A percentile compares a stretch with the other conserved stretches of the same genome.
Conservation (phyloP, 1,140 invertebrate genomes). For the Lerema accius region DNA sequence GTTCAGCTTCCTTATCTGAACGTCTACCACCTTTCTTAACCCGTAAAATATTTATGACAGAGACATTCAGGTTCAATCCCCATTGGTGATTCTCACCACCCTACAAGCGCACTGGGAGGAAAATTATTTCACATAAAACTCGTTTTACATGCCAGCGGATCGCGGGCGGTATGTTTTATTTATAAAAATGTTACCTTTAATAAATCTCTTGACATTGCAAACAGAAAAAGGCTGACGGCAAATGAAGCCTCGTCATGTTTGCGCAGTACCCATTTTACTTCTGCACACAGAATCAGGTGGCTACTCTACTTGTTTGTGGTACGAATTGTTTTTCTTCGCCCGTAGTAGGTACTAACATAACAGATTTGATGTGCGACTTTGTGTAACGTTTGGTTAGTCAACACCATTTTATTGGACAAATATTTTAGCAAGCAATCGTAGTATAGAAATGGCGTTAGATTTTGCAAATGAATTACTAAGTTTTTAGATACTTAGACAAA, state of each 20-base stretch:
- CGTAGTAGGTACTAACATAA: too few relatives aligned
- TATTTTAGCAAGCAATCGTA: too few relatives aligned
- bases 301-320: background rate
- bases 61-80: background rate
- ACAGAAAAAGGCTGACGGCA: constrained; percentile 8
- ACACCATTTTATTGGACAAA: too few relatives aligned
- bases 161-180: background rate
- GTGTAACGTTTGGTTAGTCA: too few relatives aligned
- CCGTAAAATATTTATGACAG: background rate
- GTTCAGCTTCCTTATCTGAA: too few relatives aligned
- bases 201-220: constrained; percentile 10
- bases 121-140: background rate
- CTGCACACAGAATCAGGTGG: background rate
- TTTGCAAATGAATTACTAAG: too few relatives aligned
- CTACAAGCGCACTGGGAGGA: background rate
- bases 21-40: background rate
- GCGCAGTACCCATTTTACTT: background rate
- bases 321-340: too few relatives aligned
- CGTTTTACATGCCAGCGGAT: background rate
- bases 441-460: too few relatives aligned
- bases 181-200: constrained; percentile 9
- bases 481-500: too few relatives aligned
- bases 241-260: background rate
- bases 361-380: too few relatives aligned
- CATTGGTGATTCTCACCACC: background rate